Conservation (phyloP, 1,140 invertebrate genomes). For the Planococcus citri region DNA sequence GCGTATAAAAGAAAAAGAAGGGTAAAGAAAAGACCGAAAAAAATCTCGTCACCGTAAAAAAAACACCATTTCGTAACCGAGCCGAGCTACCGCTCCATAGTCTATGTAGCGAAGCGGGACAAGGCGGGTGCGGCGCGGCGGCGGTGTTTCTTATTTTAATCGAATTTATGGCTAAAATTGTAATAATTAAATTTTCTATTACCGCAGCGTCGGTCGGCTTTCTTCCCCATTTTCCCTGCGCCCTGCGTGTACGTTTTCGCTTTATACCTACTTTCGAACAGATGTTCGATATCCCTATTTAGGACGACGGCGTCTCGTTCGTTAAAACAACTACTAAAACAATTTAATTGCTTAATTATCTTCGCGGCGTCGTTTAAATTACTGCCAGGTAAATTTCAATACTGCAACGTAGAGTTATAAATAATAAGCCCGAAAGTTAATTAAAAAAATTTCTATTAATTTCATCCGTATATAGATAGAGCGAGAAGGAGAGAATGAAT, state of each 20-base stretch:
- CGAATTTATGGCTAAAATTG: background rate
- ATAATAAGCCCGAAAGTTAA: slow-evolving; percentile 5
- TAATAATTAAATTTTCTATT: background rate
- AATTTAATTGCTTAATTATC: slow-evolving; percentile 8
- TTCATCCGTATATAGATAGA: too few relatives aligned
- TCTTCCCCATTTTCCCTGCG: background rate
- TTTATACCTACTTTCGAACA: background rate
- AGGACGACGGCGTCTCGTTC: background rate
- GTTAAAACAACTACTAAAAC: background rate
- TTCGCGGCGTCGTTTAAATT: background rate
- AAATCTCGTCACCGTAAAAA: background rate
- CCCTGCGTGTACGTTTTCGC: background rate
- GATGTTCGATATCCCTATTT: background rate
- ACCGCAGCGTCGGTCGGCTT: too few relatives aligned
- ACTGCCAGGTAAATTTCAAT: background rate
- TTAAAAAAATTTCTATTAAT: slow-evolving; percentile 8
- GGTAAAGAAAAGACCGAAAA: too few relatives aligned
- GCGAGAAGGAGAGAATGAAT: too few relatives aligned
- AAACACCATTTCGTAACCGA: background rate
- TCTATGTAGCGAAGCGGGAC: too few relatives aligned
- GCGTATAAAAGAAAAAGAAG: too few relatives aligned
- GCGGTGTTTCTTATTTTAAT: too few relatives aligned
- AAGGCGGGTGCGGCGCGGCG: too few relatives aligned
- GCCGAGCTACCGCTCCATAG: background rate
- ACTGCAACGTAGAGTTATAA: background rate